phyloP scores from a whole-genome alignment of 2,888 invertebrate genomes.

The Synanthedon andrenaeformis region DNA sequence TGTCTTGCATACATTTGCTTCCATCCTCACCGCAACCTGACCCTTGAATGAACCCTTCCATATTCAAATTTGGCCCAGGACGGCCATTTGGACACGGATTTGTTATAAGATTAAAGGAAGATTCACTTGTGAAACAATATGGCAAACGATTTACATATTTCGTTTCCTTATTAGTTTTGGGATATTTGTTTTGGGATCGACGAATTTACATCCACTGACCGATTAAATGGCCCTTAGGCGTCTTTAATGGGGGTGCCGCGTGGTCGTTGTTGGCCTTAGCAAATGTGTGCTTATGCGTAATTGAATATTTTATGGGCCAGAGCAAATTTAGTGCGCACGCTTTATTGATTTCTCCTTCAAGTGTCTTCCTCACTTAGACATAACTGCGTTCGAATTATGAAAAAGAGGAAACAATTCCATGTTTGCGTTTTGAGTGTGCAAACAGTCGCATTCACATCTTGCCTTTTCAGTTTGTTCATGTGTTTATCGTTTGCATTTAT shows the following conservation, averaged over 20 bases:
- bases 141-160: conserved; percentile 70
- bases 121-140: conserved; percentile 72
- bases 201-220: conserved; percentile 71
- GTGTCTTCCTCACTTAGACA: conserved; percentile 12
- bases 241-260: conserved; percentile 71
- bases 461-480: conserved; percentile 54
- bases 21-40: conserved; percentile 51
- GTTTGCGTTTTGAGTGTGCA: conserved; percentile 27
- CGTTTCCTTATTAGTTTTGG: conserved; percentile 72
- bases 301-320: conserved; percentile 67
- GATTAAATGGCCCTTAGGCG: conserved; percentile 71
- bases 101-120: conserved; percentile 73
- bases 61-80: conserved; percentile 64
- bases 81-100: conserved; percentile 72
- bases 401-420: conserved; percentile 12
- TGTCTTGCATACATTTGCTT: conserved; percentile 68
- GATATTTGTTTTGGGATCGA: conserved; percentile 69
- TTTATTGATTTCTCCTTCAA: conserved; percentile 48
- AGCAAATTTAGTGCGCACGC: conserved; percentile 53
- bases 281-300: conserved; percentile 70
- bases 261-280: conserved; percentile 68
- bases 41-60: conserved; percentile 59
- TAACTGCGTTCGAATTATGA: conserved; percentile 7
- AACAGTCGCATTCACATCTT: conserved; percentile 46
- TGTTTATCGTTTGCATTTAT: conserved; percentile 70